Evolutionary conservation across 92 coral and sea anemone species (phyloP), one percentile per base, ranked within the genome.

Genomic region (Montipora capitata): DNA sequence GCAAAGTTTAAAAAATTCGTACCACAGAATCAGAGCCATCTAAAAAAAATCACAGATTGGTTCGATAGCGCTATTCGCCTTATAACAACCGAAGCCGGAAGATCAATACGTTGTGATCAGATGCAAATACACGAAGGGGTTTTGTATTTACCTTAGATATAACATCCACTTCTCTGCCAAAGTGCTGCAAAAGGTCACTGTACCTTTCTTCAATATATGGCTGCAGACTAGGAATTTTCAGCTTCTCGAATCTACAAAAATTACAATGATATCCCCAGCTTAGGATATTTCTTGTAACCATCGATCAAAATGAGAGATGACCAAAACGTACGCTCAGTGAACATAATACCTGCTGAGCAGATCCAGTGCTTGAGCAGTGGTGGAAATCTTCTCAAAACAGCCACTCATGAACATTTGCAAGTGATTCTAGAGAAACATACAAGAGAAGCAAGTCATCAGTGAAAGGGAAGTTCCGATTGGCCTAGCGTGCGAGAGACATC

Each of bases 151-250:
- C 98, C 95, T 95, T 95, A 40, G 92, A 85, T 27, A 95, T 92
- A 78, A 91, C 77, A 52, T 95, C 98, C 39, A 95, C 87, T 82
- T 95, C 98, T 74, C 86, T 95, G 72, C 98, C 98, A 65, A 93
- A 95, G 83, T 88, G 89, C 65, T 83, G 87, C 2, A 95, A 87
- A 44, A 95, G 89, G 38, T 89, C 39, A 16, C 86, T 83, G 79
- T 90, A 94, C 45, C 88, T 86, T 17, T 91, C 89, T 13, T 93
- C 96, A 62, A 95, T 93, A 6, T 92, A 86, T 3, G 68, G 84
- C 68, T 88, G 72, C 45, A 95, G 92, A 63, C 98, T 85, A 2
- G 98, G 98, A 68, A 95, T 95, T 42, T 89, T 91, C 43, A 95
- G 95, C 76, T 91, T 95, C 72, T 93, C 98, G 66, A 95, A 95